Base-by-base conservation (phyloP, 2,797 vertebrate genomes). In the Hapalemur alaotrensis region DNA sequence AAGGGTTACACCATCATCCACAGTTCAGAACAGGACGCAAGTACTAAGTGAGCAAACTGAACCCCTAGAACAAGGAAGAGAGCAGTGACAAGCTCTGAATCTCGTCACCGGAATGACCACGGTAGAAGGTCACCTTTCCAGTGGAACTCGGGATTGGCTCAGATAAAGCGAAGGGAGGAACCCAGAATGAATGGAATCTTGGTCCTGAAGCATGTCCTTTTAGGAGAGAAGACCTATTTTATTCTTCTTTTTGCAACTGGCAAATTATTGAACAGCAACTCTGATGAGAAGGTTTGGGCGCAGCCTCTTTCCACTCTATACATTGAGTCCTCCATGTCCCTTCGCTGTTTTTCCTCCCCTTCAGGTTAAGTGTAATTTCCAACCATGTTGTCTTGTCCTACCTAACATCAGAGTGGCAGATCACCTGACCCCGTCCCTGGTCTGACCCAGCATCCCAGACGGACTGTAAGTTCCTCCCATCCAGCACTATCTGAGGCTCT, bases 81-180 rank as follows among this genome's bases (percentile, higher is more conserved):
- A 23, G 7, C 17, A 4, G 30, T 0, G 50, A 17, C 0, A 12
- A 18, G 11, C 32, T 4, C 41, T 22, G 25, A 41, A 25, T 9
- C 4, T 0, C 1, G 6, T 43, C 22, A 13, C 4, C 0, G 0
- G 6, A 18, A 13, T 6, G 25, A 6, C 18, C 25, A 6, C 1
- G 4, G 6, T 22, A 35, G 28, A 12, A 32, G 50, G 43, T 25
- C 22, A 25, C 20, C 32, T 17, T 22, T 20, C 25, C 1, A 0
- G 76, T 0, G n/a, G 48, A 22, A 41, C 43, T 57, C 8, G 61
- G n/a, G 41, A 23, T 9, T 6, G 13, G 65, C 57, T 48, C 46
- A 23, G 43, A 14, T 48, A 2, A 41, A 50, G 25, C 0, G 10
- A 10, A 1, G 2, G 43, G 11, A 54, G 22, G 73, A 50, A 1